Percentiles rank a stretch among this genome's conserved stretches.
These are phyloP conservation scores for Drosophila flavopinicola DNA, from an alignment of 2,888 invertebrate species.

Conservation along the genomic window DNA sequence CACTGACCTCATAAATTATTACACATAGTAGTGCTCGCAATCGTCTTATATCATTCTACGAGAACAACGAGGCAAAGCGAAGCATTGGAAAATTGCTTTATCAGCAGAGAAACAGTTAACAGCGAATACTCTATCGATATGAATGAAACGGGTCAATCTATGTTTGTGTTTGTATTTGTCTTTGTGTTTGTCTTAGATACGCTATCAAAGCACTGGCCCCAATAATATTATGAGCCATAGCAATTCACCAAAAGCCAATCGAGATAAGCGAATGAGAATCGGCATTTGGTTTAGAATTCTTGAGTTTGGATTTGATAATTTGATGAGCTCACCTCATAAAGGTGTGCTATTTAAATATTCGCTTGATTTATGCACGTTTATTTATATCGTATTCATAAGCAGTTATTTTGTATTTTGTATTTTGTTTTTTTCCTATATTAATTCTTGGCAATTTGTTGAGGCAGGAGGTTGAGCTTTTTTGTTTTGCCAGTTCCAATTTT, in stretches of 20 bases:
- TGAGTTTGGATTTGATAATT: slow-evolving; percentile 16
- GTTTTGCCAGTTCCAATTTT: slow-evolving; percentile 3
- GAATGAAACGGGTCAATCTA: slow-evolving; percentile 29
- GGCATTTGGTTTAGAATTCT: slow-evolving; percentile 14
- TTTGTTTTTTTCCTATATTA: slow-evolving; percentile 6
- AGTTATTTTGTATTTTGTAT: not conserved
- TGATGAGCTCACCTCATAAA: slow-evolving; percentile 34
- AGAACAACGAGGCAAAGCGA: slow-evolving; percentile 7
- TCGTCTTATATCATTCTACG: slow-evolving; percentile 32
- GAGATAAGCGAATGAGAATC: slow-evolving; percentile 34
- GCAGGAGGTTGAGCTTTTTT: slow-evolving; percentile 16
- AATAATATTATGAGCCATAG: slow-evolving; percentile 45
- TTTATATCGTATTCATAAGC: slow-evolving; percentile 38
- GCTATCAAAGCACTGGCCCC: slow-evolving; percentile 57
- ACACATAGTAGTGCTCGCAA: slow-evolving; percentile 32
- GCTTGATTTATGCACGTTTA: slow-evolving; percentile 25
- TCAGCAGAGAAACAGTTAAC: slow-evolving; percentile 46
- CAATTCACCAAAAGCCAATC: slow-evolving; percentile 29
- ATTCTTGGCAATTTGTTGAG: slow-evolving; percentile 41
- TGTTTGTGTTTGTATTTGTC: slow-evolving; percentile 17
- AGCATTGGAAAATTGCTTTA: slow-evolving; percentile 43
- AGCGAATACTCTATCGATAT: slow-evolving; percentile 29
- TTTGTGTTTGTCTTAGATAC: slow-evolving; percentile 57
- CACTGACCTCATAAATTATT: slow-evolving; percentile 67
- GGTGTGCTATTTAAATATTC: slow-evolving; percentile 29